Evolutionary conservation across 64 coral and sea anemone species (phyloP).

Genomic region (Montipora capricornis): DNA sequence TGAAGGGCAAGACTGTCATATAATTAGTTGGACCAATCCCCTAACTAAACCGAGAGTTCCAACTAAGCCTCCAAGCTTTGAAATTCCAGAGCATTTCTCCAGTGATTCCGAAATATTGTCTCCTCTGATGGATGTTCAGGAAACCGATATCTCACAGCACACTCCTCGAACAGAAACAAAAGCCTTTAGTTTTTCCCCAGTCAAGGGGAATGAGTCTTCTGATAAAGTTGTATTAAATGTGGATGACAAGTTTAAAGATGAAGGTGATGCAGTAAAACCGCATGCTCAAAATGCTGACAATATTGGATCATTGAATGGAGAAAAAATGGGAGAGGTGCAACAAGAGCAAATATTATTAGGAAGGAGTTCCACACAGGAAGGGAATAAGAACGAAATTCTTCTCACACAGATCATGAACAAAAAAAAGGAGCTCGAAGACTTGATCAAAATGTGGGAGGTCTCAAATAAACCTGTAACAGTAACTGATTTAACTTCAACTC

Average conservation of each 20-base stretch:
- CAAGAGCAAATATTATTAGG: neutral
- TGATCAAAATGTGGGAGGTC: slow-evolving; percentile 63
- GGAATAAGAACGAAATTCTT: slow-evolving; percentile 34
- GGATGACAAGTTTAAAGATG: neutral
- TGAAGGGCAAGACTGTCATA: slow-evolving; percentile 21
- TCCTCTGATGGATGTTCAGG: slow-evolving; percentile 37
- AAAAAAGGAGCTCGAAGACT: slow-evolving; percentile 67
- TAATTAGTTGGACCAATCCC: slow-evolving; percentile 26
- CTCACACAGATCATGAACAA: slow-evolving; percentile 55
- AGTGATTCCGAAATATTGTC: slow-evolving; percentile 56
- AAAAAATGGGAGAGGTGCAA: neutral
- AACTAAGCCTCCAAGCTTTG: neutral
- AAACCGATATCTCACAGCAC: neutral
- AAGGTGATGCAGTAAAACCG: neutral
- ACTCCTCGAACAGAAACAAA: neutral
- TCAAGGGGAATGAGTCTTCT: neutral
- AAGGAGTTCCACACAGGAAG: neutral
- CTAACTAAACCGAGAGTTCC: neutral
- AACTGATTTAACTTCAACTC: neutral
- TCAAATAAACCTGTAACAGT: neutral
- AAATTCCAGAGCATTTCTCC: slow-evolving; percentile 17
- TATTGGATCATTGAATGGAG: neutral
- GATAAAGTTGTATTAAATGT: neutral
- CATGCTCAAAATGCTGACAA: neutral
- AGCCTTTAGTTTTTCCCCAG: slow-evolving; percentile 8